Percentiles rank a stretch among this genome's conserved stretches.
phyloP scores from a whole-genome alignment of 2,113 vertebrate genomes.

The Eonycteris spelaea region DNA sequence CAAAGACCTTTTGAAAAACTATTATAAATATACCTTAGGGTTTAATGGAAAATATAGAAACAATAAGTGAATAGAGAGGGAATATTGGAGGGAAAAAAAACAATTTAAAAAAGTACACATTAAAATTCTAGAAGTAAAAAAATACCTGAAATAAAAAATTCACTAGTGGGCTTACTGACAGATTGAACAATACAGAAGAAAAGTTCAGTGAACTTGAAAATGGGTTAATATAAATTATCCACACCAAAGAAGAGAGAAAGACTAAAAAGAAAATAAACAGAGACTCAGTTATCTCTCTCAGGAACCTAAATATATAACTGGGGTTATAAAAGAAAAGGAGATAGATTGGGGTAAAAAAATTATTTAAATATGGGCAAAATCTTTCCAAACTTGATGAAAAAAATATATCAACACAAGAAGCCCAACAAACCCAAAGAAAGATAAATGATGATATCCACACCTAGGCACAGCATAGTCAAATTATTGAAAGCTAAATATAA shows the following conservation, averaged over 20 bases:
- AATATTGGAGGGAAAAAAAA: slow-evolving; percentile 1
- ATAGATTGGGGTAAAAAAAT: not conserved
- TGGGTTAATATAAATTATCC: not conserved
- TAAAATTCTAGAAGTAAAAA: slow-evolving; percentile 24
- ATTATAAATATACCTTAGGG: not conserved
- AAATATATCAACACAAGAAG: slow-evolving; percentile 20
- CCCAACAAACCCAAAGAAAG: not conserved
- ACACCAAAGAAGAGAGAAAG: not conserved
- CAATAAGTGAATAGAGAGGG: not conserved
- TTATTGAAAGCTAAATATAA: not conserved
- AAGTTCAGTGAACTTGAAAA: not conserved
- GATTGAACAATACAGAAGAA: not conserved
- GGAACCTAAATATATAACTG: not conserved
- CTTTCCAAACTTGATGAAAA: slow-evolving; percentile 6
- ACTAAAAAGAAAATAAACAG: not conserved
- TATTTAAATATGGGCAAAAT: not conserved
- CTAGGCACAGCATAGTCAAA: not conserved
- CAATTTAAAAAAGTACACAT: not conserved
- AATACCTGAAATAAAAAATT: slow-evolving; percentile 27
- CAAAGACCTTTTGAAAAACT: not conserved
- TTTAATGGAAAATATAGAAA: slow-evolving; percentile 32
- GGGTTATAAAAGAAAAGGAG: slow-evolving; percentile 18
- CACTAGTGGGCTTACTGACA: not conserved
- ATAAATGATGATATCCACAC: not conserved
- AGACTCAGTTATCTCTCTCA: not conserved